Evolutionary conservation across 1,140 invertebrate genomes (phyloP).

Genomic region (Ptiloglossa arizonensis): DNA sequence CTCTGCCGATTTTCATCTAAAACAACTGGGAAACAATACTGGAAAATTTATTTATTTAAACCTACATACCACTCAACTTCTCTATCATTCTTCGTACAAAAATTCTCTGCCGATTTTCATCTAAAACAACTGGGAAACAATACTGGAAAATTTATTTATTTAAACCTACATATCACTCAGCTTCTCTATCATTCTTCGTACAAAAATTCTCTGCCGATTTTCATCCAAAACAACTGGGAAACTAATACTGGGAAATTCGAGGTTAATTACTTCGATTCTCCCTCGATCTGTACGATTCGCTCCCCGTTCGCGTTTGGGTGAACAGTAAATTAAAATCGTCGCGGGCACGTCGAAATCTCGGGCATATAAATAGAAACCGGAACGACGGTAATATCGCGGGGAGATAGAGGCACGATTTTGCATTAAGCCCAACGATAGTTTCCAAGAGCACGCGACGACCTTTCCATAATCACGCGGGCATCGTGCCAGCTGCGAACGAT

Average conservation of each 20-base stretch:
- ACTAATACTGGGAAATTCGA: not conserved
- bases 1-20: no score
- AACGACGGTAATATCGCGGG: constrained; percentile 6
- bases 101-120: no score
- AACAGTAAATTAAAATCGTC: constrained; percentile 9
- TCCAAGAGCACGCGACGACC: constrained; percentile 26
- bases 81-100: not conserved
- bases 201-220: no score
- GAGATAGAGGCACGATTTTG: constrained; percentile 14
- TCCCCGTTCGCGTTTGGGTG: no score
- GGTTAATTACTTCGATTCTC: constrained; percentile 8
- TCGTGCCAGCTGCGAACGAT: constrained; percentile 12
- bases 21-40: no score
- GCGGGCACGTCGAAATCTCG: constrained; percentile 3
- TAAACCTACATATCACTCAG: no score
- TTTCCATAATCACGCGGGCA: not conserved
- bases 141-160: no score
- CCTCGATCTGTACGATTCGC: not conserved
- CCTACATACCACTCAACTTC: no score
- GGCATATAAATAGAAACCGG: constrained; percentile 2
- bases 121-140: no score
- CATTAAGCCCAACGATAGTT: constrained; percentile 28
- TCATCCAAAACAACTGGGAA: not conserved
- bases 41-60: no score
- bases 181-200: no score